Base-by-base conservation (phyloP, 2,888 invertebrate genomes). In the Leptopilina syphax region DNA sequence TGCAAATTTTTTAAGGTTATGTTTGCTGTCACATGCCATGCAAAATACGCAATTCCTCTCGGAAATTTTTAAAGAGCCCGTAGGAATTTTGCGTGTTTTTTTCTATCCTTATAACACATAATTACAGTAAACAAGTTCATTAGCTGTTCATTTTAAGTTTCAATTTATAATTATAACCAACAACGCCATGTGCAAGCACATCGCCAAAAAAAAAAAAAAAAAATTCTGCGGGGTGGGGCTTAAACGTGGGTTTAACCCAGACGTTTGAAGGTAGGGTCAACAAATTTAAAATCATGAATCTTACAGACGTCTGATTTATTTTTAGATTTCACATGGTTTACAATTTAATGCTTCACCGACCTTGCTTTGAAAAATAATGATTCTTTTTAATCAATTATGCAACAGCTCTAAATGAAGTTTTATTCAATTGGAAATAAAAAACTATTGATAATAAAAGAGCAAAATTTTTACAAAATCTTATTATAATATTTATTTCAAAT, bases 1-100 rank as follows among this genome's bases (percentile, higher is more conserved):
- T 8, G 34, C 13, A 13, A 41, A 34, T 60, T 34, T 34, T 79
- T 57, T 10, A 24, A 81, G 82, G 82, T 82, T 82, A 82, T 63
- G 82, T 78, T 78, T 3, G 65, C 70, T 81, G 78, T 80, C 79
- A 79, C 70, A 57, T 41, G 57, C 57, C 57, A 57, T 73, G 57
- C 57, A 10, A 73, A 18, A 68, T 10, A 41, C 41, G 57, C 73
- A 73, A 73, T 73, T 73, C 41, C 54, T 73, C 18, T 73, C 57
- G 73, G 73, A 73, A 73, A 73, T 18, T 57, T 54, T 50, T 34
- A 41, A 57, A 41, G 34, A 73, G 73, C 34, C 73, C 73, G 57
- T 34, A 73, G 54, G 34, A 73, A 54, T 57, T 1, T 73, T 54
- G n/a, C n/a, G 9, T 73, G 27, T 70, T 13, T 60, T 60, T 73